Evolutionary conservation across 2,113 vertebrate species (phyloP).

Genomic region (Picathartes gymnocephalus): DNA sequence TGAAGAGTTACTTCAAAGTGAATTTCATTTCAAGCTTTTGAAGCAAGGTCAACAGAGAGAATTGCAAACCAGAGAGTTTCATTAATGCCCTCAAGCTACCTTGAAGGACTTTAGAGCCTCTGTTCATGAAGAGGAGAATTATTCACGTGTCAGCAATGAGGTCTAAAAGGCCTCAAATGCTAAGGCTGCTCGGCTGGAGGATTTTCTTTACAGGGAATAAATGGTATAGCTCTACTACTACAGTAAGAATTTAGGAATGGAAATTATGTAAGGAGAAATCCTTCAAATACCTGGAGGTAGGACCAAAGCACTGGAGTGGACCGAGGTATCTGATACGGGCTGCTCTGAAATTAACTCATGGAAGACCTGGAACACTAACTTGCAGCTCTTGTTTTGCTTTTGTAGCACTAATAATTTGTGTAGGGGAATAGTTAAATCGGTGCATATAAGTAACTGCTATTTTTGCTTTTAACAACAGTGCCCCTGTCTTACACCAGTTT

Average conservation of each 20-base stretch:
- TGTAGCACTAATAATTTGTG: background rate
- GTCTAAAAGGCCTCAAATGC: conserved; percentile 3
- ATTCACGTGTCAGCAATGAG: background rate
- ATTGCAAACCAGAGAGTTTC: conserved; percentile 87
- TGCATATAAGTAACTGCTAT: background rate
- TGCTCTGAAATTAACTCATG: background rate
- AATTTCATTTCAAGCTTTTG: conserved; percentile 72
- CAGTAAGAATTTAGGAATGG: background rate
- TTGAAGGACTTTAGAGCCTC: conserved; percentile 66
- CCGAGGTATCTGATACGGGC: background rate
- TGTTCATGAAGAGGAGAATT: conserved; percentile 22
- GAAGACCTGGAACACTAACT: background rate
- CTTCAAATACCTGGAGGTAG: background rate
- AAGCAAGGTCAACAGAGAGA: conserved; percentile 82
- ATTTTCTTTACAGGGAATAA: background rate
- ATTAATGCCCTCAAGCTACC: conserved; percentile 79
- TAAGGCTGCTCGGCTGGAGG: background rate
- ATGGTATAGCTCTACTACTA: background rate
- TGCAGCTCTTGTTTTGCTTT: background rate
- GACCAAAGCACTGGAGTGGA: background rate
- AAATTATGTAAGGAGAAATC: conserved; percentile 22
- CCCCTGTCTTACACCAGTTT: background rate
- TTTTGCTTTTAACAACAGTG: background rate
- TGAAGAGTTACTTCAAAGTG: conserved; percentile 66
- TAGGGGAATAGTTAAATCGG: background rate